Base-by-base conservation (phyloP, 2,888 invertebrate genomes). In the Entomobrya proxima region DNA sequence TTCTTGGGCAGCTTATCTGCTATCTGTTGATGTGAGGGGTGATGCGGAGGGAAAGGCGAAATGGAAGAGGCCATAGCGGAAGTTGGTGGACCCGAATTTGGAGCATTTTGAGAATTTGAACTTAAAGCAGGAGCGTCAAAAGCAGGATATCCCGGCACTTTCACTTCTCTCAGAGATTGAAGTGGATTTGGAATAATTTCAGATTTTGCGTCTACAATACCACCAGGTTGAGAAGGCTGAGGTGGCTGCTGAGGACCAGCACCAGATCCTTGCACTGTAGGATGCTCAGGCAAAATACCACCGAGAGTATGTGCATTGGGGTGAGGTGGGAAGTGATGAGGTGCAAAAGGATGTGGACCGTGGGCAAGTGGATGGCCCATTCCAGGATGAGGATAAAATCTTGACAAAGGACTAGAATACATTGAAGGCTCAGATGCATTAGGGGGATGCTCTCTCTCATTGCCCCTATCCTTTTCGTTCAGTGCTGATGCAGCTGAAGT, bases 161-260 rank as follows among this genome's bases (percentile, higher is more conserved):
- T 84, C 0, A 96, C 95, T 91, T 96, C 96, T 91, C 95, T 95
- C 9, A 96, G 92, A 89, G 95, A 95, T 91, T 96, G 96, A 88
- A 96, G 91, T 2, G 96, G 96, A 92, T 96, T 95, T 32, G 94
- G 92, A 84, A 88, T 85, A 24, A 89, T 47, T 37, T 89, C 89
- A 35, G 89, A 79, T 77, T 89, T 90, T 50, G 86, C 64, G 37
- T 88, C 89, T 13, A 77, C 74, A 21, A 76, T 40, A 15, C 83
- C 80, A 27, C 69, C 76, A 27, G 64, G 52, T 52, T 40, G 69
- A 64, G 15, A 58, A n/a, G 81, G 61, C 27, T 69, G 85, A 35
- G 75, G 50, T 13, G 55, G 69, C 11, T 37, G 81, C 55, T 79
- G 79, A 50, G 77, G 76, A 3, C 32, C 58, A 32, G 75, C 44